These are phyloP conservation scores for Macropus fuliginosus DNA, from an alignment of 2,797 vertebrate species.

Conservation along the genomic window DNA sequence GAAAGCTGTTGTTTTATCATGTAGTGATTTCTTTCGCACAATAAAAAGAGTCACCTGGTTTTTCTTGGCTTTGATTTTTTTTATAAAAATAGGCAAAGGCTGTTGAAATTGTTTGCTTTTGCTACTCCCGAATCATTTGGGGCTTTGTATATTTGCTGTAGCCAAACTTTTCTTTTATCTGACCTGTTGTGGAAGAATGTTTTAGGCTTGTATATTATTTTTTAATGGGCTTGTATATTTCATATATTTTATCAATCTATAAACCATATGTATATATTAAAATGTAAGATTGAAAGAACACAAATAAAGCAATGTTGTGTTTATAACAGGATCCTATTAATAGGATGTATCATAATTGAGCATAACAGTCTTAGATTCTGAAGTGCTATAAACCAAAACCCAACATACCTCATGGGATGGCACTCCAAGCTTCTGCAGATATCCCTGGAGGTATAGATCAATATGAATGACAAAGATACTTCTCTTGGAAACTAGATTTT, in stretches of 20 bases:
- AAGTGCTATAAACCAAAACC: constrained; percentile 2
- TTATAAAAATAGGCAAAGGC: neutral
- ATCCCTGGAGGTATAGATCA: neutral
- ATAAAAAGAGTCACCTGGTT: neutral
- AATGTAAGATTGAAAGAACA: neutral
- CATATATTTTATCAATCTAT: neutral
- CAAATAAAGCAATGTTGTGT: neutral
- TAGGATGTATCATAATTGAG: neutral
- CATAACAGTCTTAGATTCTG: neutral
- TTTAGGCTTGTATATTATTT: neutral
- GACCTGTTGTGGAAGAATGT: constrained; percentile 8
- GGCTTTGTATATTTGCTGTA: constrained; percentile 16
- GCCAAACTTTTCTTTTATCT: constrained; percentile 19
- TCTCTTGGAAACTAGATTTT: constrained; percentile 37
- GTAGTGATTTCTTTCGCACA: constrained; percentile 19
- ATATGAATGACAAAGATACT: neutral
- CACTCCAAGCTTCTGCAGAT: constrained; percentile 11
- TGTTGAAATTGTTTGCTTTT: constrained; percentile 12
- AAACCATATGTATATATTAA: neutral
- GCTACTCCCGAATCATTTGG: neutral
- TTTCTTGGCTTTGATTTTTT: constrained; percentile 44
- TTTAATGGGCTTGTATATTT: rapidly evolving
- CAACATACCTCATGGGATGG: neutral
- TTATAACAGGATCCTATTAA: neutral
- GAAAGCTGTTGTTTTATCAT: neutral